Percentiles rank a stretch among this genome's conserved stretches.
These are phyloP conservation scores for Drosophila malerkotliana DNA, from an alignment of 1,140 invertebrate genomes.

Conservation along the genomic window DNA sequence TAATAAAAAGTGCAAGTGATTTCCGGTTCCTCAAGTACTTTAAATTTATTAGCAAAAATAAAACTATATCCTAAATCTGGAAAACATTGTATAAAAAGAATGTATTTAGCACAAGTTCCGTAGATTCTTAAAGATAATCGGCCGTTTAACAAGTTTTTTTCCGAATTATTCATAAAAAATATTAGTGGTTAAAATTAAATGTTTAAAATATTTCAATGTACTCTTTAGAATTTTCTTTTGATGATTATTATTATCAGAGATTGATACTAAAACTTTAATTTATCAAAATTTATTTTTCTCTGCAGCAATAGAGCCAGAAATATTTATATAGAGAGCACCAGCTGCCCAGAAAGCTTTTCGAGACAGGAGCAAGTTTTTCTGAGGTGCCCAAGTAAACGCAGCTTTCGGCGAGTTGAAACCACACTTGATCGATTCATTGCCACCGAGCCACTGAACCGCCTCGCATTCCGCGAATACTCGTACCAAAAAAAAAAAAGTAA, in stretches of 20 bases:
- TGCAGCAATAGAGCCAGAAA: constrained; percentile 19
- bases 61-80: no score
- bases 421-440: constrained; percentile 52
- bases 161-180: no score
- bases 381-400: constrained; percentile 64
- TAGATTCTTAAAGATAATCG: no score
- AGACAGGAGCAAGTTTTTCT: constrained; percentile 60
- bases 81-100: no score
- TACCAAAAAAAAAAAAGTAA: neutral
- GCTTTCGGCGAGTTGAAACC: constrained; percentile 44
- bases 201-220: no score
- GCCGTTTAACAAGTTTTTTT: no score
- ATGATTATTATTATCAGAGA: no score
- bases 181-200: no score
- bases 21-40: neutral
- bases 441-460: constrained; percentile 40
- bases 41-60: neutral
- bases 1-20: neutral
- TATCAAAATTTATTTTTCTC: constrained; percentile 14
- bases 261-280: neutral
- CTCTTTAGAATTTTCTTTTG: no score
- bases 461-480: constrained; percentile 42
- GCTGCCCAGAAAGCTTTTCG: constrained; percentile 26
- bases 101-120: no score
- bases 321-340: constrained; percentile 6